A percentile compares a stretch with the other conserved stretches of the same genome.
phyloP scores from a whole-genome alignment of 2,888 invertebrate species.

The Himalopsyche kuldschensis region DNA sequence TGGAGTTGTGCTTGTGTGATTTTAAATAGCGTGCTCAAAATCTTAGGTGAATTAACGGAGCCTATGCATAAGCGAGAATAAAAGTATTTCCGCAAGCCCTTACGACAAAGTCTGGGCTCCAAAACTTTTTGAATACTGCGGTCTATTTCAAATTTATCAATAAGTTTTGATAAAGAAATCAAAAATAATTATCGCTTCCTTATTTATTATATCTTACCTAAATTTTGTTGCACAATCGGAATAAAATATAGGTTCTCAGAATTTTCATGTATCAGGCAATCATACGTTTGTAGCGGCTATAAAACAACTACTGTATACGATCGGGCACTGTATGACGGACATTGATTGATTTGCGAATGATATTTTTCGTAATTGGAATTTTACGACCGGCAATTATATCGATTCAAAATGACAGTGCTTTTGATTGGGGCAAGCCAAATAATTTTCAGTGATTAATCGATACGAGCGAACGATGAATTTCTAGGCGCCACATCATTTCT shows the following conservation, averaged over 20 bases:
- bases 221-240: too few relatives aligned
- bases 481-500: slow-evolving; percentile 1
- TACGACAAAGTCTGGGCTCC: too few relatives aligned
- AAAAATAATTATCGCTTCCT: too few relatives aligned
- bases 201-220: too few relatives aligned
- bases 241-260: background rate
- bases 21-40: too few relatives aligned
- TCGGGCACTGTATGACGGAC: slow-evolving; percentile 40
- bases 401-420: background rate
- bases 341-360: slow-evolving; percentile 40
- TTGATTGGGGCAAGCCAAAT: background rate
- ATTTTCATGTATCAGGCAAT: background rate
- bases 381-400: slow-evolving; percentile 16
- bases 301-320: slow-evolving; percentile 12
- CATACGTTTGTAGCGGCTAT: background rate
- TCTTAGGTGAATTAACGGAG: too few relatives aligned
- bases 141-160: too few relatives aligned
- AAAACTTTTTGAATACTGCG: too few relatives aligned
- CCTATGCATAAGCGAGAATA: too few relatives aligned
- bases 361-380: slow-evolving; percentile 19
- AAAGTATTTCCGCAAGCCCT: too few relatives aligned
- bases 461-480: background rate
- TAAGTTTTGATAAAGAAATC: too few relatives aligned
- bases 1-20: too few relatives aligned
- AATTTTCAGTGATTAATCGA: slow-evolving; percentile 16